Evolutionary conservation across 2,888 invertebrate species (phyloP).

Genomic region (Drosophila lutescens): DNA sequence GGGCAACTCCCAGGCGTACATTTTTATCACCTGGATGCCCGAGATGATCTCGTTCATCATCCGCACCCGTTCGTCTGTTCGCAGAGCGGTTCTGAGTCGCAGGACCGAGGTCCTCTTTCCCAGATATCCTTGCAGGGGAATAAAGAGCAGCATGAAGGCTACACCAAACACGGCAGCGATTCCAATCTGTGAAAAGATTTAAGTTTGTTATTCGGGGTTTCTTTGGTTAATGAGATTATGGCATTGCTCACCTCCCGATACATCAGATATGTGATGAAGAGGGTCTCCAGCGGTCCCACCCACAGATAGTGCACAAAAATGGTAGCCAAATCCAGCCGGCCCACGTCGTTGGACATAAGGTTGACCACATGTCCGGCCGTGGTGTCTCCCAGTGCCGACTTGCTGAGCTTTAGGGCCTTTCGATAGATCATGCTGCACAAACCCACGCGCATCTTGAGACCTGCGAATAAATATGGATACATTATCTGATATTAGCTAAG

Average conservation of each 20-base stretch:
- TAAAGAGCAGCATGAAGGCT: conserved; percentile 87
- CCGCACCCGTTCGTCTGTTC: conserved; percentile 95
- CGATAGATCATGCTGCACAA: conserved; percentile 89
- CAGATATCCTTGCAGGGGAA: conserved; percentile 90
- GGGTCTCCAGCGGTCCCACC: conserved; percentile 94
- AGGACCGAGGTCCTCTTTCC: conserved; percentile 91
- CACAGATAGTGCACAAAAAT: conserved; percentile 96
- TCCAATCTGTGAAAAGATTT: conserved; percentile 84
- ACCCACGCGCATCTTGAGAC: conserved; percentile 88
- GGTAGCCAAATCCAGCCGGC: conserved; percentile 87
- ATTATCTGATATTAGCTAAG: no score
- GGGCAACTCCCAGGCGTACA: conserved; percentile 97
- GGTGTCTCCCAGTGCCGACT: conserved; percentile 90
- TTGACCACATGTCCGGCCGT: conserved; percentile 93
- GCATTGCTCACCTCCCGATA: conserved; percentile 85
- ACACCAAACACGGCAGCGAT: conserved; percentile 86
- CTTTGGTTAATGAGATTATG: neutral
- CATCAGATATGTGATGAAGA: conserved; percentile 92
- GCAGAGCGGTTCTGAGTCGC: conserved; percentile 91
- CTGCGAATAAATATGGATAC: neutral
- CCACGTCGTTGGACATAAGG: conserved; percentile 97
- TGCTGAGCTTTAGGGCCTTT: conserved; percentile 88
- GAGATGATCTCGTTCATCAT: conserved; percentile 95
- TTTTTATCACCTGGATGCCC: conserved; percentile 96
- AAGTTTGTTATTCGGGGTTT: neutral